A percentile compares a stretch with the other conserved stretches of the same genome.
Evolutionary conservation across 2,113 vertebrate species (phyloP).

Genomic region (Gobiocypris rarus): DNA sequence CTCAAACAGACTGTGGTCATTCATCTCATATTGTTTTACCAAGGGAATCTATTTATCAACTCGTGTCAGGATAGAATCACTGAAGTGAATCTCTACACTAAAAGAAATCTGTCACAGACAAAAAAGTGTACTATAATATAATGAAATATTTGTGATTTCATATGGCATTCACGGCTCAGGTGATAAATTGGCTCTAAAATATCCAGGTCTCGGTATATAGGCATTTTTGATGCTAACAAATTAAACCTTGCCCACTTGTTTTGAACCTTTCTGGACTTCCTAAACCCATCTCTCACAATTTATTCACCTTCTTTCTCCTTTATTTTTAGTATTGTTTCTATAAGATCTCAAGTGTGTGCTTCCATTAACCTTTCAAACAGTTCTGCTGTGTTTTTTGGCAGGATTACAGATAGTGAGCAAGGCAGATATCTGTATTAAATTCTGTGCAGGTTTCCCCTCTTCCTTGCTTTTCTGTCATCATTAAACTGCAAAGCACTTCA

Average conservation of each 20-base stretch:
- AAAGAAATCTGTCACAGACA: slow-evolving; percentile 1
- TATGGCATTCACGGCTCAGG: not conserved
- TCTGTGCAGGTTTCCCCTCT: not conserved
- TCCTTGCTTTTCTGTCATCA: not conserved
- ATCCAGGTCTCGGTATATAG: not conserved
- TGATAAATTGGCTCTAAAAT: not conserved
- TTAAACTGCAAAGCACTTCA: slow-evolving; percentile 12
- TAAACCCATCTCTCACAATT: not conserved
- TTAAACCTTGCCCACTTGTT: not conserved
- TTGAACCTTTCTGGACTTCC: not conserved
- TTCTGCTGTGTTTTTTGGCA: not conserved
- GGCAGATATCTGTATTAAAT: not conserved
- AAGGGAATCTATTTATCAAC: slow-evolving; percentile 10
- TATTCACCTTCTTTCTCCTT: not conserved
- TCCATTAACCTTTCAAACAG: not conserved
- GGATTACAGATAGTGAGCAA: not conserved
- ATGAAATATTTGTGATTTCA: not conserved
- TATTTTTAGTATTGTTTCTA: not conserved
- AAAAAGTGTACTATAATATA: not conserved
- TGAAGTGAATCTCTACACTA: slow-evolving; percentile 2
- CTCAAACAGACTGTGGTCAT: slow-evolving; percentile 1
- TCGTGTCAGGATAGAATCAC: not conserved
- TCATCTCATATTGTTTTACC: not conserved
- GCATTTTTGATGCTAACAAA: not conserved
- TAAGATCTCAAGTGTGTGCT: not conserved